phyloP scores from a whole-genome alignment of 2,797 vertebrate species.

The Falco columbarius region DNA sequence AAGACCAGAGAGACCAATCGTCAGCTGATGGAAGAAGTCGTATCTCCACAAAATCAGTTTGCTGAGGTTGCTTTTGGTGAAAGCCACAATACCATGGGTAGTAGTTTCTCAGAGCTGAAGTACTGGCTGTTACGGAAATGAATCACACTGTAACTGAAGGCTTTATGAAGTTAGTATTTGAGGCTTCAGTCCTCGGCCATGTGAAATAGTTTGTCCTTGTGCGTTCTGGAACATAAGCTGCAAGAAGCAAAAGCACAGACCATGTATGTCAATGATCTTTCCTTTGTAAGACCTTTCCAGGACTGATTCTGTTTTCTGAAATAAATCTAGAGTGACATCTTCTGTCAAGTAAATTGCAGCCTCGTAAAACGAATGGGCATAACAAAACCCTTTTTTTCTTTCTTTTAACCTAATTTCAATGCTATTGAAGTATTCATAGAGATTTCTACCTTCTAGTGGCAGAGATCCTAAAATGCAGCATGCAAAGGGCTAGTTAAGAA shows the following conservation, averaged over 20 bases:
- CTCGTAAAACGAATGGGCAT: background rate
- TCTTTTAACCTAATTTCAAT: background rate
- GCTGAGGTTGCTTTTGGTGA: background rate
- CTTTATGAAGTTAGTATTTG: background rate
- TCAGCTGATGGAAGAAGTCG: background rate
- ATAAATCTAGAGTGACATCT: background rate
- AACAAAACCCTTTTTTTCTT: background rate
- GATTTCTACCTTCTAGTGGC: background rate
- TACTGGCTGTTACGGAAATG: background rate
- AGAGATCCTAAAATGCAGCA: background rate
- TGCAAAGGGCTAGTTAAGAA: background rate
- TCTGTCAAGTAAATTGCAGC: background rate
- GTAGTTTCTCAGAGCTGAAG: background rate
- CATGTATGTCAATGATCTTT: background rate
- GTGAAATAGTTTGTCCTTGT: background rate
- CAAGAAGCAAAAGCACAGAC: background rate
- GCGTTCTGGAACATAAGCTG: background rate
- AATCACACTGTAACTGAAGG: background rate
- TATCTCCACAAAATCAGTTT: conserved; percentile 5
- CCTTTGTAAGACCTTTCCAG: background rate
- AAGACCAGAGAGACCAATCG: background rate
- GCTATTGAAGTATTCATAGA: background rate
- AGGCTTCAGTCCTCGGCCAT: background rate
- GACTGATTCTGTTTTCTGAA: background rate
- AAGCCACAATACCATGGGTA: background rate